Evolutionary conservation across 2,888 invertebrate genomes (phyloP), one percentile per base, ranked within the genome.

Genomic region (Aporophyla lueneburgensis): DNA sequence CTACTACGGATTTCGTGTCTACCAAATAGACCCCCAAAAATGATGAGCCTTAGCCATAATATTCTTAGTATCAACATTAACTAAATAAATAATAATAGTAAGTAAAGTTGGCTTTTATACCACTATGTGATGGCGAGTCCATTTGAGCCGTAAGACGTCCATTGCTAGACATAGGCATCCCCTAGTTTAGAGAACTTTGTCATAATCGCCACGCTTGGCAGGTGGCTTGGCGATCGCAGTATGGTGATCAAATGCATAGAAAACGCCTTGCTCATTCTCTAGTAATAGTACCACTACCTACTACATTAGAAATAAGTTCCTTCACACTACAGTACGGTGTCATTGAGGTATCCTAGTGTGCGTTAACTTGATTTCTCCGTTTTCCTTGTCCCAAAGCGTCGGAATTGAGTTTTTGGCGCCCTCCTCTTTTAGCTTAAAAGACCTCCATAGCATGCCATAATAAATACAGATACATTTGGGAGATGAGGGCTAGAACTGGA

Each of bases 321-420:
- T 66, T 56, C n/a, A 21, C 40, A 49, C 27, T 19, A 56, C 43
- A 53, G 67, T 43, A 63, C 78, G 74, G 84, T 84, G 82, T 80
- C 62, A 86, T 66, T 76, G 74, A 73, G 43, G 71, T 74, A 66
- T 71, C 62, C 81, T 87, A 84, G 89, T 86, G 87, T 86, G 83
- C 84, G 85, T 87, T 91, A 88, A 89, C 88, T 87, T 87, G 86
- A 88, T 90, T 91, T 84, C 74, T 75, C 74, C 85, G 84, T 88
- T 90, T 89, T 89, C 86, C 89, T 89, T 86, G 87, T 89, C 85
- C 83, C 75, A 89, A 88, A 86, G 85, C 86, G 86, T 79, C 84
- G 76, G 86, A 87, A 88, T 88, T 84, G 88, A 89, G 89, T 88
- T 89, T 91, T 89, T 86, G 89, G 87, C 86, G 87, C 85, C 85